Base-by-base conservation (phyloP, 1,140 invertebrate genomes). In the Papilio aristodemus region DNA sequence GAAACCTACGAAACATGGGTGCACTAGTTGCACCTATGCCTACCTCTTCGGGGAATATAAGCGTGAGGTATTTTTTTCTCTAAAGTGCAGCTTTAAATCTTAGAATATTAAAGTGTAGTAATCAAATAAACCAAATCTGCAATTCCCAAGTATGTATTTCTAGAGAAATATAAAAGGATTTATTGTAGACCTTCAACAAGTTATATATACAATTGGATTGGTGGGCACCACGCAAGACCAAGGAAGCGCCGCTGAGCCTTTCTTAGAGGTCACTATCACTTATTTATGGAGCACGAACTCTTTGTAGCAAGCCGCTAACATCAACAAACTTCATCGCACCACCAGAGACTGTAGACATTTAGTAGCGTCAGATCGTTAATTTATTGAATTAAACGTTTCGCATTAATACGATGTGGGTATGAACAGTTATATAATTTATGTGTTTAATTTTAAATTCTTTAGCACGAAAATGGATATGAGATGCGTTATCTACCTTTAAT, bases 221-320 rank as follows among this genome's bases (percentile, higher is more conserved):
- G 27, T 38, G 8, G 36, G 17, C 59, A 36, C 25, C 27, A 64
- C 62, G 39, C 62, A 36, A 64, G 11, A 25, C 27, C 41, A 14
- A 66, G 63, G 63, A 66, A 66, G 25, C 63, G 14, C 41, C 17
- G 27, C 27, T 32, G 27, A 32, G 39, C 13, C 41, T 11, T 11
- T 22, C 6, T n/a, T 38, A 25, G 13, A 41, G 68, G 59, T 46
- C 57, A 54, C 37, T 54, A 62, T 71, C 57, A 63, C 68, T 66
- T 78, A 87, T 87, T 85, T 87, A 87, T 87, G 78, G 75, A 67
- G 59, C 83, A 87, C 85, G 83, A 85, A 77, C 77, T 76, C 78
- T 84, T 86, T 86, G 84, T 86, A 73, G 60, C 64, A 54, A 57
- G 54, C 71, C 76, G 70, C 68, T 73, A 70, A 73, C 71, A 69